Base-by-base conservation (phyloP, 1,140 invertebrate species). In the Bradynema listronoti region DNA sequence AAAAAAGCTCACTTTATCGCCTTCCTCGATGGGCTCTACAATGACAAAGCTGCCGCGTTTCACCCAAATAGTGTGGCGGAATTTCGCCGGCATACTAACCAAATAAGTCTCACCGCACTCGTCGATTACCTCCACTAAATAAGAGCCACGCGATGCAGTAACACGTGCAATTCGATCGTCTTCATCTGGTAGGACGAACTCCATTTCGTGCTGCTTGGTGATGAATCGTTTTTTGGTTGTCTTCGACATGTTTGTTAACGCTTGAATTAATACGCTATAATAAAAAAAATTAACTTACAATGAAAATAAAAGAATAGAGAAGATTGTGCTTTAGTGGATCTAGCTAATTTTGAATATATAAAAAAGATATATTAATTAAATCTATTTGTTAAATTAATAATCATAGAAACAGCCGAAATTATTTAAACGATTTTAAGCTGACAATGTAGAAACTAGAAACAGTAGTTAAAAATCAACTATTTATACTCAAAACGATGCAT, bases 1-100 rank as follows among this genome's bases (percentile, higher is more conserved):
- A n/a, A n/a, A n/a, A n/a, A n/a, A n/a, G n/a, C n/a, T 51, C 22
- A 66, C 64, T 50, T 68, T 66, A 24, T 66, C 64, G 2, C 64
- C 64, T 49, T 66, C 64, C 42, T 66, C 65, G 22, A 66, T 66
- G 29, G 64, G 47, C 25, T 68, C 41, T 22, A 64, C 32, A 33
- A 66, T 45, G 22, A 66, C 65, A 43, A 60, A 66, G 41, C 53
- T 52, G 11, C 64, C 64, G 6, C 64, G 55, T 42, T 56, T 46
- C 32, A 68, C 56, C 64, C 64, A 66, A 1, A 66, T 27, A 4
- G 56, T 68, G 24, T 54, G 46, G 5, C 64, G 43, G 32, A 66
- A 66, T 29, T 47, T 68, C 7, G 64, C 41, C 6, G 64, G 64
- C 64, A 66, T 66, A 22, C 62, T 64, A n/a, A 50, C 65, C 16